These are phyloP conservation scores for Phragmatobia fuliginosa DNA, from an alignment of 2,888 invertebrate species.

Conservation along the genomic window DNA sequence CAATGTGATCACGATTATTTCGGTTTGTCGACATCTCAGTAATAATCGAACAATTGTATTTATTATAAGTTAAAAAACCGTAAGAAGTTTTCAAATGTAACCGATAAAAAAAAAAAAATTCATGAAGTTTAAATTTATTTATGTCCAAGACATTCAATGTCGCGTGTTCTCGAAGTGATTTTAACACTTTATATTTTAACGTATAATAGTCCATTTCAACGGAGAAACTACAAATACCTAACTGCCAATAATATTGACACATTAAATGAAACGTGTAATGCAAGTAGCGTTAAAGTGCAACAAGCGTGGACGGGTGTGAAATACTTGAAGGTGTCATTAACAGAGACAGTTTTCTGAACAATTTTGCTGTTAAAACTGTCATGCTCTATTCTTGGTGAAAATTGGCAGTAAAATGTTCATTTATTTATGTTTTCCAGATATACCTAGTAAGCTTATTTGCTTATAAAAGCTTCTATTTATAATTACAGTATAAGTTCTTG, in stretches of 20 bases:
- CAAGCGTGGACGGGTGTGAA: conserved; percentile 14
- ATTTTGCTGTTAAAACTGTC: conserved; percentile 12
- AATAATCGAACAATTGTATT: no score
- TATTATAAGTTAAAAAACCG: background rate
- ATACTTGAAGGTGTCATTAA: conserved; percentile 53
- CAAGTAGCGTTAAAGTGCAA: conserved; percentile 25
- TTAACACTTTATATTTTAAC: background rate
- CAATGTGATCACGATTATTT: background rate
- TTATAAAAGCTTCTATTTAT: background rate
- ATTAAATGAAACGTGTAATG: conserved; percentile 39
- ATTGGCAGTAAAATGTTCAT: background rate
- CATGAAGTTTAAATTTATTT: background rate
- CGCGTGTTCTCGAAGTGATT: background rate
- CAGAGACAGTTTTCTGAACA: conserved; percentile 49
- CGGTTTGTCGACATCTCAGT: background rate
- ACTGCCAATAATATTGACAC: conserved; percentile 37
- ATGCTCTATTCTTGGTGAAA: conserved; percentile 3
- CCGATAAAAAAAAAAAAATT: background rate
- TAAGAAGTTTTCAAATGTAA: background rate
- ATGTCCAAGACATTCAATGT: background rate
- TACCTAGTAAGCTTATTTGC: background rate
- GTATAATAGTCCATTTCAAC: background rate
- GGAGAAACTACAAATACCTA: background rate
- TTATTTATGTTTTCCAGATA: background rate
- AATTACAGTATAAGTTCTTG: background rate